phyloP scores from a whole-genome alignment of 2,113 vertebrate species.

The Podarcis cretensis region DNA sequence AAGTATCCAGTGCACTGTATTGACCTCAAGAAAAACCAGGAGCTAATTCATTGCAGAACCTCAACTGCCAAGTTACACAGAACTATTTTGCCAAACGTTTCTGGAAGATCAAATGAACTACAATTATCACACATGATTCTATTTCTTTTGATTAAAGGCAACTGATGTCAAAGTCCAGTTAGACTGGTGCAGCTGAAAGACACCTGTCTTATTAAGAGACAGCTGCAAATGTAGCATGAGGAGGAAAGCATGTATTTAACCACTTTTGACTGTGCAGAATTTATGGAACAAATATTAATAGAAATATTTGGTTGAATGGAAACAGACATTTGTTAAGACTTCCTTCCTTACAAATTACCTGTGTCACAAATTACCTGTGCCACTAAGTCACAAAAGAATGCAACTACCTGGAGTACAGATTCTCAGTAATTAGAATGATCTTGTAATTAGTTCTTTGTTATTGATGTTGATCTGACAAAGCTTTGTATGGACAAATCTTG shows the following conservation, averaged over 20 bases:
- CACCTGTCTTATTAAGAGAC: not conserved
- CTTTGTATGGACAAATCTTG: not conserved
- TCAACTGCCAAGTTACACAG: not conserved
- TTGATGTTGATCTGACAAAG: not conserved
- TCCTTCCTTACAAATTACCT: not conserved
- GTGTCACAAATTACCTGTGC: not conserved
- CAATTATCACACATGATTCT: not conserved
- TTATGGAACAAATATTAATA: not conserved
- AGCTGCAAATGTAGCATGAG: not conserved
- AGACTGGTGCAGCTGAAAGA: not conserved
- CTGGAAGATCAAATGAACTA: not conserved
- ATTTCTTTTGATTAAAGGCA: not conserved
- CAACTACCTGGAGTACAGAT: not conserved
- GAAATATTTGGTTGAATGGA: not conserved
- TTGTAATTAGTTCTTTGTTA: not conserved
- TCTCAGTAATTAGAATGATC: not conserved
- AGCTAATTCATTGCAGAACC: slow-evolving; percentile 11
- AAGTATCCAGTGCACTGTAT: not conserved
- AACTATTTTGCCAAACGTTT: not conserved
- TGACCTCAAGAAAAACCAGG: not conserved
- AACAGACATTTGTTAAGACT: not conserved
- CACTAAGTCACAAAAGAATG: not conserved
- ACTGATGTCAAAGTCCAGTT: not conserved
- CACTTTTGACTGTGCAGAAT: not conserved
- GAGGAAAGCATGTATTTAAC: too few species aligned